Percentiles rank a stretch among this genome's conserved stretches.
These are phyloP conservation scores for Ceratosolen fusciceps DNA, from an alignment of 1,140 invertebrate species.

Conservation along the genomic window DNA sequence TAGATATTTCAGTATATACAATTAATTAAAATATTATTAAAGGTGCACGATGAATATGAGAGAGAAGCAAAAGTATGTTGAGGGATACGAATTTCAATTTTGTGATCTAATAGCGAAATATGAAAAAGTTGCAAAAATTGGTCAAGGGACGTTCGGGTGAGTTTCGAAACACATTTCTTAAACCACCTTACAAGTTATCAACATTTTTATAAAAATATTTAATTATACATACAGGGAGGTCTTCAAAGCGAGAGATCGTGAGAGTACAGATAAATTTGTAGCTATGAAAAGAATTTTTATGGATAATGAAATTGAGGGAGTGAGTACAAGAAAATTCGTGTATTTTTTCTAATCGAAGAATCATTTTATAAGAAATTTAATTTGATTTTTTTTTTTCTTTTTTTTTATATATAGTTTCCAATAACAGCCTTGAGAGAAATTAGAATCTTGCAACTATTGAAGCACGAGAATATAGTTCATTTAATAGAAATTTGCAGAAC, in stretches of 20 bases:
- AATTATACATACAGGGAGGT: slow-evolving; percentile 87
- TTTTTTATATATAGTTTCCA: slow-evolving; percentile 82
- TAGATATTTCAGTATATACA: too few relatives aligned
- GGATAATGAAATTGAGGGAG: slow-evolving; percentile 99
- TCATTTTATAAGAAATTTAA: background rate
- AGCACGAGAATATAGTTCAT: slow-evolving; percentile 97
- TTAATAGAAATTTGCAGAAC: slow-evolving; percentile 96
- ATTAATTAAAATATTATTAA: too few relatives aligned
- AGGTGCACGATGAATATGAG: slow-evolving; percentile 72
- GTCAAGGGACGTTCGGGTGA: slow-evolving; percentile 97
- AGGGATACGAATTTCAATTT: slow-evolving; percentile 91
- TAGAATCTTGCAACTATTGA: slow-evolving; percentile 92
- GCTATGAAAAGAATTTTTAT: slow-evolving; percentile 99
- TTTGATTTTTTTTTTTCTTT: background rate
- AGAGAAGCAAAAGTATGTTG: slow-evolving; percentile 89
- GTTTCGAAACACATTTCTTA: slow-evolving; percentile 45
- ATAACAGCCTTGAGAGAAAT: slow-evolving; percentile 98
- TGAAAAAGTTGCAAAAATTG: slow-evolving; percentile 97
- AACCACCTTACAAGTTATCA: background rate
- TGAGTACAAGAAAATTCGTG: slow-evolving; percentile 69
- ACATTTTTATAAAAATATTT: background rate
- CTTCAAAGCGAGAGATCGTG: slow-evolving; percentile 94
- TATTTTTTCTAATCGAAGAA: background rate
- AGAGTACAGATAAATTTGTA: slow-evolving; percentile 90
- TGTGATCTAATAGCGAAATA: slow-evolving; percentile 95